Evolutionary conservation across 2,113 vertebrate genomes (phyloP).

Genomic region (Mionectes macconnelli): DNA sequence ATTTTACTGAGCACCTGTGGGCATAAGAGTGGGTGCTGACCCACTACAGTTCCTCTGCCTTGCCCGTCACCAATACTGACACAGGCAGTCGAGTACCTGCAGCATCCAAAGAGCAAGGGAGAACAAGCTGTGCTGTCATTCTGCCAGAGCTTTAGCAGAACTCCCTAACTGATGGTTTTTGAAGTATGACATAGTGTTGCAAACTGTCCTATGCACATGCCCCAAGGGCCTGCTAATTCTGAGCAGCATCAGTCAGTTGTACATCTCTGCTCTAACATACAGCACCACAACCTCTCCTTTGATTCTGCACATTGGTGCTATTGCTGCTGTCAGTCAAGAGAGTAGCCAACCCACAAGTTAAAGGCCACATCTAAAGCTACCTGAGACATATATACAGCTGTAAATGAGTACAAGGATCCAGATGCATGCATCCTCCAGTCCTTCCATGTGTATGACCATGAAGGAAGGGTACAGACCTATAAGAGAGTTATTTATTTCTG

Average conservation of each 20-base stretch:
- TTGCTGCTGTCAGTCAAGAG: rapidly evolving
- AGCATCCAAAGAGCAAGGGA: not conserved
- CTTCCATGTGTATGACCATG: not conserved
- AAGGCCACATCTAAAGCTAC: not conserved
- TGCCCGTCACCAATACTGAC: not conserved
- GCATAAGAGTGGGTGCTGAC: not conserved
- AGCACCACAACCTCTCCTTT: not conserved
- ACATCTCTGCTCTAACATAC: not conserved
- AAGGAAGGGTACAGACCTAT: not conserved
- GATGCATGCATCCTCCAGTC: not conserved
- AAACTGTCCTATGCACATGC: not conserved
- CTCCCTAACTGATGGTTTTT: not conserved
- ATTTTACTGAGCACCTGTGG: not conserved
- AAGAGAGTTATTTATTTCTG: not conserved
- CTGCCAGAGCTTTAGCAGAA: not conserved
- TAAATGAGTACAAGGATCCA: not conserved
- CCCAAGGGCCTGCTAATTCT: not conserved
- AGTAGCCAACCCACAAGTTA: not conserved
- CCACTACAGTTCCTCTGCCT: not conserved
- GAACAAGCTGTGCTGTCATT: not conserved
- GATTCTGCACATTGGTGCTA: not conserved
- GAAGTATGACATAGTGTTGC: not conserved
- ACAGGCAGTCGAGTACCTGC: not conserved
- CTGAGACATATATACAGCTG: not conserved
- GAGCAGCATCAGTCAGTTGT: not conserved